These are phyloP conservation scores for Glaucopsyche alexis DNA, from an alignment of 2,888 invertebrate genomes.

Conservation along the genomic window DNA sequence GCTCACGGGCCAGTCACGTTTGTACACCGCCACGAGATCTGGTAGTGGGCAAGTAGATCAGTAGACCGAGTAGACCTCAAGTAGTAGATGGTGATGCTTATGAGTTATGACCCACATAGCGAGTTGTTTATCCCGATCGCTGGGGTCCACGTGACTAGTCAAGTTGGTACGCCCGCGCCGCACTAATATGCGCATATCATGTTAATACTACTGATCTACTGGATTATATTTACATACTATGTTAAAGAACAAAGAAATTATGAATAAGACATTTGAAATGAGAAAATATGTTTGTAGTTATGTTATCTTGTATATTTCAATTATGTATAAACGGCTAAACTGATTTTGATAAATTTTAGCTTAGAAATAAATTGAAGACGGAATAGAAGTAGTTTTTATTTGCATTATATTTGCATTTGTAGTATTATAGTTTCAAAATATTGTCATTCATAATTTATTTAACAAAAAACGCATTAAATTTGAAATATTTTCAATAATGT, in stretches of 20 bases:
- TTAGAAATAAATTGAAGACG: too few species aligned
- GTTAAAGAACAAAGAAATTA: neutral
- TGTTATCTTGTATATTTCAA: too few species aligned
- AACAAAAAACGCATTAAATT: too few species aligned
- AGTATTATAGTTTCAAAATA: too few species aligned
- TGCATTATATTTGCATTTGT: too few species aligned
- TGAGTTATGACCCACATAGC: neutral
- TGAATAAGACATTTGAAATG: neutral
- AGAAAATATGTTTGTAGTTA: too few species aligned
- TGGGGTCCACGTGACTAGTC: neutral
- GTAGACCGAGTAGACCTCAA: too few species aligned
- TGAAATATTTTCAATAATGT: neutral
- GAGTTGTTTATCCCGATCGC: neutral
- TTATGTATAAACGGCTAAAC: too few species aligned
- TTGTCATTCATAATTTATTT: too few species aligned
- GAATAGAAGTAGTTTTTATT: too few species aligned
- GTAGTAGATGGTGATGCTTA: neutral
- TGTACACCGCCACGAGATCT: constrained; percentile 89
- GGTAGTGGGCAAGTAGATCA: constrained; percentile 86
- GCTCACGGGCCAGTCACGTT: constrained; percentile 93
- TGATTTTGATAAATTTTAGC: too few species aligned
- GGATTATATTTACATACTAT: neutral
- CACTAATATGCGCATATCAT: neutral
- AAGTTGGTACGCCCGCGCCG: neutral
- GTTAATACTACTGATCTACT: neutral